phyloP scores from a whole-genome alignment of 2,888 invertebrate species.

The Lepidocyrtoides sp. region DNA sequence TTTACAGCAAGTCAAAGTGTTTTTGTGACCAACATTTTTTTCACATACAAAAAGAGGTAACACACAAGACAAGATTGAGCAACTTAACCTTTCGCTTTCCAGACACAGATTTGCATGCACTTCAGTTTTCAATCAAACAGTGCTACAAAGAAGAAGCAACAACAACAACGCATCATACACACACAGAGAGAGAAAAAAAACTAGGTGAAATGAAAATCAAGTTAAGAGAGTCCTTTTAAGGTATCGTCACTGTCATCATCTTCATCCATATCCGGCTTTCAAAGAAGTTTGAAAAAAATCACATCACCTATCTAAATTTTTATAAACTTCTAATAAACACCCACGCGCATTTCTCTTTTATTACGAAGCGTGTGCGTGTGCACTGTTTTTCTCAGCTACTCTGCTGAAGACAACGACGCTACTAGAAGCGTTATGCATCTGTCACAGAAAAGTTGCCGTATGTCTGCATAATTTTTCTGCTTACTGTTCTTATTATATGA shows the following conservation, averaged over 20 bases:
- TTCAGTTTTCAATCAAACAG: too few species aligned
- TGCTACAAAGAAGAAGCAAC: neutral
- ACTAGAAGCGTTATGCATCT: neutral
- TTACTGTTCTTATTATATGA: too few species aligned
- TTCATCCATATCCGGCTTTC: slow-evolving; percentile 73
- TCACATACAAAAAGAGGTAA: neutral
- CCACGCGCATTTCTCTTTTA: slow-evolving; percentile 48
- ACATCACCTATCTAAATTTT: neutral
- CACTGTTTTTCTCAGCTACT: neutral
- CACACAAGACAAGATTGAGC: slow-evolving; percentile 1
- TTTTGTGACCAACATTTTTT: slow-evolving; percentile 37
- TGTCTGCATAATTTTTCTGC: too few species aligned
- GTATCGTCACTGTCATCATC: slow-evolving; percentile 34
- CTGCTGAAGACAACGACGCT: neutral
- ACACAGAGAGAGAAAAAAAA: neutral
- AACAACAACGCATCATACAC: neutral
- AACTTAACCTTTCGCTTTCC: slow-evolving; percentile 60
- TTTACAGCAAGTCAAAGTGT: slow-evolving; percentile 8
- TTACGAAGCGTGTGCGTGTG: neutral
- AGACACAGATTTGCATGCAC: slow-evolving; percentile 33
- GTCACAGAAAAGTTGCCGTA: too few species aligned
- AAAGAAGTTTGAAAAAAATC: slow-evolving; percentile 20
- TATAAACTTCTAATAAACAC: slow-evolving; percentile 18
- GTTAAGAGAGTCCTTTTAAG: slow-evolving; percentile 42
- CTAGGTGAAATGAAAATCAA: slow-evolving; percentile 58